Evolutionary conservation across 2,888 invertebrate species (phyloP).

Genomic region (Trachelus tabidus): DNA sequence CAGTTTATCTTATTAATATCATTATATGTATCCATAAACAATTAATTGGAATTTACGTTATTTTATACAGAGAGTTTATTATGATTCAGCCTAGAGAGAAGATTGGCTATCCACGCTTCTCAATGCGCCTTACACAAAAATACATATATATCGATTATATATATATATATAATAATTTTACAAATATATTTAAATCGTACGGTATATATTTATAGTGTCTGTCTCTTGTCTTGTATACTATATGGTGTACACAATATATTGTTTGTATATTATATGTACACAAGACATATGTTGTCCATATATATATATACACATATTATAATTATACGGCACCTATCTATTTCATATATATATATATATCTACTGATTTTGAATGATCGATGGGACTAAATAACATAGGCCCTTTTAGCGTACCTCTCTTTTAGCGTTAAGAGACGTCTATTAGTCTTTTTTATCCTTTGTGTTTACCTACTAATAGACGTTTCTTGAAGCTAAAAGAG

Average conservation of each 20-base stretch:
- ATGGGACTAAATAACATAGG: constrained; percentile 26
- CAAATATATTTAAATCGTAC: constrained; percentile 38
- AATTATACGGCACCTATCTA: constrained; percentile 7
- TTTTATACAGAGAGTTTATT: not conserved
- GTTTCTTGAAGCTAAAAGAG: too few relatives aligned
- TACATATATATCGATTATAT: constrained; percentile 26
- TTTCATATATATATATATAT: not conserved
- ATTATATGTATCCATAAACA: not conserved
- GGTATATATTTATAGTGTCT: not conserved
- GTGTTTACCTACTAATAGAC: too few relatives aligned
- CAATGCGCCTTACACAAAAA: constrained; percentile 36
- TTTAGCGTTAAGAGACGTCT: too few relatives aligned
- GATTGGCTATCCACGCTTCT: not conserved
- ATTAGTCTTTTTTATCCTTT: too few relatives aligned
- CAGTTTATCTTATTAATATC: not conserved
- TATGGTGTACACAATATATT: not conserved
- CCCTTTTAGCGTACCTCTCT: too few relatives aligned
- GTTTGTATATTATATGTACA: not conserved
- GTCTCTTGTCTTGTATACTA: not conserved
- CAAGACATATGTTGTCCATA: not conserved
- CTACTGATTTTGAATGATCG: constrained; percentile 11
- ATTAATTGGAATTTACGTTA: not conserved
- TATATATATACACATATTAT: constrained; percentile 10
- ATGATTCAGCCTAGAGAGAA: not conserved
- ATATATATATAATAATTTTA: constrained; percentile 39